Evolutionary conservation across 2,797 vertebrate genomes (phyloP).

Genomic region (Zenarchopterus dispar): DNA sequence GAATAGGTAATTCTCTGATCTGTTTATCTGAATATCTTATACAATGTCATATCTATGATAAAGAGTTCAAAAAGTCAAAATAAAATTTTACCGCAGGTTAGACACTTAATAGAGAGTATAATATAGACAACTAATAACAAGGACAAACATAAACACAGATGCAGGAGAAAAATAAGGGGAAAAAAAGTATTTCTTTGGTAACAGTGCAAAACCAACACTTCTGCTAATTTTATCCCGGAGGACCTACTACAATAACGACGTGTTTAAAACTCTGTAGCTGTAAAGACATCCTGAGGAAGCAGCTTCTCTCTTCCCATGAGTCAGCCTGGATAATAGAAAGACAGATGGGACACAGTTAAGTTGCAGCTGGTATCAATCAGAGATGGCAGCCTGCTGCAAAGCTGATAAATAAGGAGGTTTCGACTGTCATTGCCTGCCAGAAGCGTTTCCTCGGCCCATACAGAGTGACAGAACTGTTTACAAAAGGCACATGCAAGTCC

Average conservation of each 20-base stretch:
- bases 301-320: constrained; percentile 24
- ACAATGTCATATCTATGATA: neutral
- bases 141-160: constrained; percentile 10
- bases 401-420: constrained; percentile 72
- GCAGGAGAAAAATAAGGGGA: neutral
- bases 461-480: constrained; percentile 65
- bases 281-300: constrained; percentile 18
- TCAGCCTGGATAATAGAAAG: constrained; percentile 55
- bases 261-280: constrained; percentile 17
- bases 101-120: no score
- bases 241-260: constrained; percentile 16
- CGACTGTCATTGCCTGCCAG: constrained; percentile 66
- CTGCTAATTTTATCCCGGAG: neutral
- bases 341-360: constrained; percentile 71
- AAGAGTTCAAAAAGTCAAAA: neutral
- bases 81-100: neutral
- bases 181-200: neutral
- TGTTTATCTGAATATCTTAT: no score
- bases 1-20: no score
- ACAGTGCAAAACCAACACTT: neutral
- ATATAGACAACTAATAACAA: neutral
- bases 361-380: constrained; percentile 71
- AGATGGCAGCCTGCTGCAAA: constrained; percentile 56
- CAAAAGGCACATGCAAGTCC: constrained; percentile 35
- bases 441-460: constrained; percentile 52